A percentile compares a stretch with the other conserved stretches of the same genome.
Evolutionary conservation across 2,888 invertebrate genomes (phyloP).

Genomic region (Diaperis boleti): DNA sequence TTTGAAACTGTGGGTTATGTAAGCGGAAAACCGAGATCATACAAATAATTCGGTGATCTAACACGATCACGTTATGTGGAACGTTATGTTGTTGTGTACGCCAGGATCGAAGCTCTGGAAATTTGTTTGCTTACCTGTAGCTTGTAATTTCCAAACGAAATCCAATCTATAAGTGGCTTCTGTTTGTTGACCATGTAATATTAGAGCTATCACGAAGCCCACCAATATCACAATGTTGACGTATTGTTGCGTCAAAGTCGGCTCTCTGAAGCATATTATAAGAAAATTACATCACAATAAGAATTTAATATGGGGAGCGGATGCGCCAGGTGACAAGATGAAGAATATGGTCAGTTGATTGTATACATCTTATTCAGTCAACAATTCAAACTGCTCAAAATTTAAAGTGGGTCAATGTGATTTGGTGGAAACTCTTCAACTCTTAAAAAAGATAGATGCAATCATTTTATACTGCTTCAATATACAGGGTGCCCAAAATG

Average conservation of each 20-base stretch:
- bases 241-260: slow-evolving; percentile 62
- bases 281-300: slow-evolving; percentile 24
- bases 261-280: slow-evolving; percentile 51
- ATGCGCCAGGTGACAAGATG: slow-evolving; percentile 3
- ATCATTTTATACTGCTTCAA: too few species aligned
- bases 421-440: too few species aligned
- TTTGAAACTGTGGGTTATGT: not conserved
- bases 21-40: not conserved
- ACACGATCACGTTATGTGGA: slow-evolving; percentile 18
- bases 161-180: slow-evolving; percentile 95
- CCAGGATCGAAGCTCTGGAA: not conserved
- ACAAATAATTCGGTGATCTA: slow-evolving; percentile 12
- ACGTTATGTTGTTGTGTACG: slow-evolving; percentile 3
- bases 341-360: too few species aligned
- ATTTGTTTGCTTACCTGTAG: slow-evolving; percentile 73
- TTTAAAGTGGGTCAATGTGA: too few species aligned
- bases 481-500: too few species aligned
- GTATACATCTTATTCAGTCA: too few species aligned
- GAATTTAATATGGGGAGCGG: not conserved
- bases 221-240: slow-evolving; percentile 78
- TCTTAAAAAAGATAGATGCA: too few species aligned
- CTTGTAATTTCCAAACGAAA: slow-evolving; percentile 97
- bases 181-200: slow-evolving; percentile 93
- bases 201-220: slow-evolving; percentile 83
- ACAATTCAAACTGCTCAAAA: too few species aligned